Percentiles rank a stretch among this genome's conserved stretches.
These are phyloP conservation scores for Actinia tenebrosa DNA, from an alignment of 64 coral and sea anemone species.

Conservation along the genomic window DNA sequence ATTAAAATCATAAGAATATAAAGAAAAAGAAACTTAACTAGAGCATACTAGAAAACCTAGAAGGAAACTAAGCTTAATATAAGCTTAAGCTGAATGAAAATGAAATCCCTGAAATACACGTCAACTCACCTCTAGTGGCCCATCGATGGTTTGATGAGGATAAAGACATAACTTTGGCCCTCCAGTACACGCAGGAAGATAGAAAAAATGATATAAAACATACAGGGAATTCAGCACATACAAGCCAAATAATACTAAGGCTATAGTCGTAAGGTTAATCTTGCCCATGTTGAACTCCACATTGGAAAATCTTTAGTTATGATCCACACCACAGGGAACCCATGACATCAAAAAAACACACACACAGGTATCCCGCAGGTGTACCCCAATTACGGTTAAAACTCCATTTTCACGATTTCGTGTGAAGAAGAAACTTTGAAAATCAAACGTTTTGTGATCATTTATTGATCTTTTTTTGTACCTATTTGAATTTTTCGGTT, in stretches of 20 bases:
- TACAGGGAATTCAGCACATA: conserved; percentile 57
- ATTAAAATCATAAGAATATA: no score
- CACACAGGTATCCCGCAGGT: background rate
- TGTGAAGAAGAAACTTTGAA: background rate
- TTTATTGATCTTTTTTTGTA: background rate
- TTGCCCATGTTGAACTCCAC: background rate
- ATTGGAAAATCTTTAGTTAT: background rate
- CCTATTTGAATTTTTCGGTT: background rate
- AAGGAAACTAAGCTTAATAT: no score
- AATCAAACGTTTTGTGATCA: background rate
- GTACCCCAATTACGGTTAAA: background rate
- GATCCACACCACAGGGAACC: conserved; percentile 6
- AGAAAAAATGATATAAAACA: conserved; percentile 57
- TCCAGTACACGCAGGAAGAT: conserved; percentile 47
- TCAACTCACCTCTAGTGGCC: conserved; percentile 23
- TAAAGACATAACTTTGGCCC: conserved; percentile 23
- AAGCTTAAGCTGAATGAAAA: no score
- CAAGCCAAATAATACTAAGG: conserved; percentile 49
- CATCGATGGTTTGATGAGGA: conserved; percentile 28
- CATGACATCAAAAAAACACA: background rate
- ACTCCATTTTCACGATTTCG: background rate
- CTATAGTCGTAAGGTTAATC: conserved; percentile 36
- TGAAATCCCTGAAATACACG: no score
- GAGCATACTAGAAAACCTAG: no score
- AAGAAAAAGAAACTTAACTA: no score